Evolutionary conservation across 2,113 vertebrate genomes (phyloP).

Genomic region (Vidua macroura): DNA sequence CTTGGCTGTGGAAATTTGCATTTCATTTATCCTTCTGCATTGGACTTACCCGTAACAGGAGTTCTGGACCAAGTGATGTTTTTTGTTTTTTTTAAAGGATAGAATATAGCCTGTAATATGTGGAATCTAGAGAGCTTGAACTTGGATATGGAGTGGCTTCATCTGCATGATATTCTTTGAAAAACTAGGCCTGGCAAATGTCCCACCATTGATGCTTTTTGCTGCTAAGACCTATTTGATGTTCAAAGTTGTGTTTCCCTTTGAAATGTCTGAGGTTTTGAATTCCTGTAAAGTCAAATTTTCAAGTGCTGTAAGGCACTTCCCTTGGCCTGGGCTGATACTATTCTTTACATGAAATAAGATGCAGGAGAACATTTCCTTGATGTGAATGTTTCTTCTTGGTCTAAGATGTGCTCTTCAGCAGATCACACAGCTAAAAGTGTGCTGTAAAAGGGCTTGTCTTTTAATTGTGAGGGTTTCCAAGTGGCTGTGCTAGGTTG

Average conservation of each 20-base stretch:
- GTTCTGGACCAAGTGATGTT: background rate
- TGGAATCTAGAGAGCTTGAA: background rate
- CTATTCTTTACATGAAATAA: background rate
- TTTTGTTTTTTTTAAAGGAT: background rate
- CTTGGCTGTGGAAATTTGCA: background rate
- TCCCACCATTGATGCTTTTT: background rate
- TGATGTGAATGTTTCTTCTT: background rate
- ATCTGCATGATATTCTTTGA: slow-evolving; percentile 2
- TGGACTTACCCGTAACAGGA: background rate
- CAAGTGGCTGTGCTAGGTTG: background rate
- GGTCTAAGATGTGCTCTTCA: background rate
- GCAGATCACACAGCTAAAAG: background rate
- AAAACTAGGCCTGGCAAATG: background rate
- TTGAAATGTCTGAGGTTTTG: slow-evolving; percentile 28
- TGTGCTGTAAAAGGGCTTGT: background rate
- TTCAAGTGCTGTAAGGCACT: background rate
- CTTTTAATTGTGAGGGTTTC: background rate
- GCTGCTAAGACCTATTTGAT: slow-evolving; percentile 19
- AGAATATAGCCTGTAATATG: background rate
- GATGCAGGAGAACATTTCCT: slow-evolving; percentile 23
- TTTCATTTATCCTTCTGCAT: slow-evolving; percentile 14
- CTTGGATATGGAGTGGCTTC: background rate
- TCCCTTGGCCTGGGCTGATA: background rate
- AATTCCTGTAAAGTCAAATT: slow-evolving; percentile 2
- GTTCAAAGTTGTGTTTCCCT: slow-evolving; percentile 9